phyloP scores from a whole-genome alignment of 2,797 vertebrate genomes.

The Hyperoplus lanceolatus region DNA sequence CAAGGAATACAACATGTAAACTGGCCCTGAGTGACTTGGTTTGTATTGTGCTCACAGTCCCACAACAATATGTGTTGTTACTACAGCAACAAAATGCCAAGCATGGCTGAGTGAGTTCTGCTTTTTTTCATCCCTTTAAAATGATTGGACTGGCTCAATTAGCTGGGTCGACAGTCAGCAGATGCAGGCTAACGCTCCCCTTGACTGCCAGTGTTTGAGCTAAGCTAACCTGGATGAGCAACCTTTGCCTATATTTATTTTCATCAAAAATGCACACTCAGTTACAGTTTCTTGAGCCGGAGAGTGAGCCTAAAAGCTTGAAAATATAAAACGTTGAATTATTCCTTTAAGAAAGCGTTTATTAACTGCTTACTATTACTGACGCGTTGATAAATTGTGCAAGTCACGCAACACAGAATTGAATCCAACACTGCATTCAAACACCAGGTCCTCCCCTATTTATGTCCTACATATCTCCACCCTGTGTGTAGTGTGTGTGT shows the following conservation, averaged over 20 bases:
- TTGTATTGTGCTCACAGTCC: neutral
- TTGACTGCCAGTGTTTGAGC: too few relatives aligned
- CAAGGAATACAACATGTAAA: neutral
- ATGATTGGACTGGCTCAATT: neutral
- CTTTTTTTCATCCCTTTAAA: neutral
- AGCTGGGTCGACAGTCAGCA: neutral
- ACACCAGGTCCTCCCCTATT: neutral
- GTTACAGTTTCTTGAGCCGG: too few relatives aligned
- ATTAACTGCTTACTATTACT: too few relatives aligned
- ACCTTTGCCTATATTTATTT: too few relatives aligned
- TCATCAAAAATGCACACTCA: too few relatives aligned
- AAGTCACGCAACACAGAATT: neutral
- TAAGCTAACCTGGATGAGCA: too few relatives aligned
- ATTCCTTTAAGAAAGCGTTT: too few relatives aligned
- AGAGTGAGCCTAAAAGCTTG: too few relatives aligned
- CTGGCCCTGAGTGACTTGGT: neutral
- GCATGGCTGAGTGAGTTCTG: neutral
- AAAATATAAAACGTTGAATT: neutral
- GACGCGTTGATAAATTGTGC: neutral
- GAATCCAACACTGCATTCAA: neutral
- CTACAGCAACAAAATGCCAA: neutral
- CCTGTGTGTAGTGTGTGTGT: neutral
- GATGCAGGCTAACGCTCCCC: too few relatives aligned
- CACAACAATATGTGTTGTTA: neutral
- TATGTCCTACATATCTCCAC: neutral